Conservation (phyloP, 2,797 vertebrate species). For the Meriones psammophilus region DNA sequence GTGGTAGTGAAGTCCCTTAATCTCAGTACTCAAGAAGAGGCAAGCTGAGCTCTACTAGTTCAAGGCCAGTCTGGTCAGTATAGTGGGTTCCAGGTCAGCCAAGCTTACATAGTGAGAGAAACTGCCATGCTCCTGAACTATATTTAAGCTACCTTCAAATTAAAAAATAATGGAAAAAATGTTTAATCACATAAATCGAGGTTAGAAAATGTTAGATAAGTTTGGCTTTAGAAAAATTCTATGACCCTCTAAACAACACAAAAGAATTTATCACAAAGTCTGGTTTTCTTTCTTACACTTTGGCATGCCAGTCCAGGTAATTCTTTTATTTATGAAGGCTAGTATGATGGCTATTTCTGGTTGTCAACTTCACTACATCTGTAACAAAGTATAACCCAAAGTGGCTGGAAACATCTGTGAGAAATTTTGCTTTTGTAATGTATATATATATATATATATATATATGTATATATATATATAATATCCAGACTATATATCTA, state of each 20-base stretch:
- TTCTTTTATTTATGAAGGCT: not conserved
- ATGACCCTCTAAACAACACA: not conserved
- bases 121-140: not conserved
- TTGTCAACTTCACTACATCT: not conserved
- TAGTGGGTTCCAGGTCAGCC: rapidly evolving
- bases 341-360: not conserved
- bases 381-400: not conserved
- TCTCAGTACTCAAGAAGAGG: not conserved
- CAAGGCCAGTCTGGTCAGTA: too few relatives aligned
- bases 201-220: not conserved
- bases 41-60: not conserved
- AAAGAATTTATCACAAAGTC: not conserved
- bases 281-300: not conserved
- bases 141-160: not conserved
- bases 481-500: too few relatives aligned
- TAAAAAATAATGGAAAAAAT: not conserved
- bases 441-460: not conserved
- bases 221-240: not conserved
- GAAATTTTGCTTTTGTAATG: not conserved
- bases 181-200: slow-evolving; percentile 14
- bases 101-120: not conserved
- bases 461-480: not conserved
- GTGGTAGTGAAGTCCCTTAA: rapidly evolving
- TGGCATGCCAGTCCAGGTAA: not conserved
- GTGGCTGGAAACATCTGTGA: not conserved